Conservation (phyloP, 2,888 invertebrate genomes). For the Watsonalla binaria region DNA sequence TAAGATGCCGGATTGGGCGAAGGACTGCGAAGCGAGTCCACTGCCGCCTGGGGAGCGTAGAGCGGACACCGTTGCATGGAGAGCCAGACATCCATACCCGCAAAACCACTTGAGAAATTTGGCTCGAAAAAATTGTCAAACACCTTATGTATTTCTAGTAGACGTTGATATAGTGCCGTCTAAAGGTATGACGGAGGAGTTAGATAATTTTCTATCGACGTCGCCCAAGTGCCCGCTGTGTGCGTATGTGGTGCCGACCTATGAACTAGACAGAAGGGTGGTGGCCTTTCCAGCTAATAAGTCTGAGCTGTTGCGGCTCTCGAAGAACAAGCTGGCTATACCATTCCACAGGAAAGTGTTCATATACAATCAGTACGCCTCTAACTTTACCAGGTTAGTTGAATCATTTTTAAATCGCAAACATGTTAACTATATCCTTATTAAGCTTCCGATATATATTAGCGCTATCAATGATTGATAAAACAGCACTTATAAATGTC, state of each 20-base stretch:
- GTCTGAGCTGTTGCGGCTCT: slow-evolving; percentile 85
- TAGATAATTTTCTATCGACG: slow-evolving; percentile 83
- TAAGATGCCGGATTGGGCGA: slow-evolving; percentile 76
- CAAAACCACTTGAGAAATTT: slow-evolving; percentile 94
- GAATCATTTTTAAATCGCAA: too few species aligned
- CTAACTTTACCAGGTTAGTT: slow-evolving; percentile 90
- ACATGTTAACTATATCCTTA: too few species aligned
- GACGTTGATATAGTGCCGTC: slow-evolving; percentile 94
- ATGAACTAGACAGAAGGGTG: slow-evolving; percentile 89
- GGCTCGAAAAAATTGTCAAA: slow-evolving; percentile 91
- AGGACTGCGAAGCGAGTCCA: slow-evolving; percentile 84
- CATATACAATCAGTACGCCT: slow-evolving; percentile 94
- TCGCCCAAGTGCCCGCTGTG: slow-evolving; percentile 82
- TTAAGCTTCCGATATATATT: too few species aligned
- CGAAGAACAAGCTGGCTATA: slow-evolving; percentile 88
- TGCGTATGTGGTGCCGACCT: slow-evolving; percentile 94
- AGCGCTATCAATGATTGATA: too few species aligned
- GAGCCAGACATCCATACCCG: slow-evolving; percentile 87
- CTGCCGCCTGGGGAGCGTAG: slow-evolving; percentile 80
- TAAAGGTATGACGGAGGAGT: slow-evolving; percentile 81
- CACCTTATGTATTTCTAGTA: slow-evolving; percentile 88
- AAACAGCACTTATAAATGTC: too few species aligned
- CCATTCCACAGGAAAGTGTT: slow-evolving; percentile 95
- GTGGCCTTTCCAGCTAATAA: slow-evolving; percentile 88
- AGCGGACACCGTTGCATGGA: slow-evolving; percentile 83